These are phyloP conservation scores for Rhadina sibilatrix DNA, from an alignment of 2,113 vertebrate genomes.

Conservation along the genomic window DNA sequence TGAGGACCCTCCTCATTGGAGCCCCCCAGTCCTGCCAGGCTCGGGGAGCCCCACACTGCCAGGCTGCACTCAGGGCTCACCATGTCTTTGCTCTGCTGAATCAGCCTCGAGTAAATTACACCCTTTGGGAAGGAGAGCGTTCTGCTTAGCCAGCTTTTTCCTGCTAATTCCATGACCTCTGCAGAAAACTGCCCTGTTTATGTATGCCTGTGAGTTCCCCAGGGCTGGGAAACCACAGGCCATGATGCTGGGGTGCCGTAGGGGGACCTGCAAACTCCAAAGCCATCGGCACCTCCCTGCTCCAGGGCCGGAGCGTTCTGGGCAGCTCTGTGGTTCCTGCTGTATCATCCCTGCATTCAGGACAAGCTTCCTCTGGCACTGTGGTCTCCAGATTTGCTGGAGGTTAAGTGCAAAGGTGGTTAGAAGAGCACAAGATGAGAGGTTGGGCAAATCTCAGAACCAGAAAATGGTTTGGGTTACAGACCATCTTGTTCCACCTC, in stretches of 20 bases:
- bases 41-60: neutral
- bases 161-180: slow-evolving; percentile 20
- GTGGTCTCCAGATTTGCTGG: neutral
- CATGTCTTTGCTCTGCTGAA: neutral
- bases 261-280: neutral
- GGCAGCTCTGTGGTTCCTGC: neutral
- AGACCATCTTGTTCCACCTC: neutral
- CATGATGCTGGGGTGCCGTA: neutral
- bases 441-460: neutral
- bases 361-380: neutral
- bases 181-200: neutral
- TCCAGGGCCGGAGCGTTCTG: rapidly evolving
- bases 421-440: neutral
- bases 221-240: neutral
- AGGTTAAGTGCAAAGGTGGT: neutral
- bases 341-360: rapidly evolving
- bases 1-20: neutral
- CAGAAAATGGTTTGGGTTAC: neutral
- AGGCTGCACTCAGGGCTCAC: neutral
- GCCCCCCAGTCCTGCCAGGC: neutral
- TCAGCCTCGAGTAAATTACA: slow-evolving; percentile 38
- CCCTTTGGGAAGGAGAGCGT: neutral
- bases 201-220: neutral
- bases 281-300: neutral
- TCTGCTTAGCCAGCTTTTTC: slow-evolving; percentile 33